Evolutionary conservation across 2,113 vertebrate genomes (phyloP), one percentile per base, ranked within the genome.

Genomic region (Brevimyrus niger): DNA sequence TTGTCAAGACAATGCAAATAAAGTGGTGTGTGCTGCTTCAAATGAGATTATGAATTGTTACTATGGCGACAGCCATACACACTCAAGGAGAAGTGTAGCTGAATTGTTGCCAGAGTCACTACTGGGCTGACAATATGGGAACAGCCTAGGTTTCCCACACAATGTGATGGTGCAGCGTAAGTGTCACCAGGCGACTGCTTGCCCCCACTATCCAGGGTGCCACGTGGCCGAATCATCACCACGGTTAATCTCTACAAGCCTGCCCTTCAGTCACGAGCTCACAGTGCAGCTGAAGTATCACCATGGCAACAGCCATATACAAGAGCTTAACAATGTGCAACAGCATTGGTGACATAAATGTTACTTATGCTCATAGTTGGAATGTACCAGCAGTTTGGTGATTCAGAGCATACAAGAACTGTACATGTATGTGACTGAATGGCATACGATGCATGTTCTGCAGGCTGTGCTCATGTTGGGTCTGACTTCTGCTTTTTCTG

Each of bases 11-110:
- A 91, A 90, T 87, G 89, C 92, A 91, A 91, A 92, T 94, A 95
- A 95, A 95, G 93, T 91, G 76, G 91, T 95, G 91, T 94, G n/a
- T 90, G 94, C 93, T 94, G 92, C 91, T 91, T 91, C 92, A 93
- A 88, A 92, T 44, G 47, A 7, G 82, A 11, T 10, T 44, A 23
- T 44, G 82, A 42, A 27, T 84, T 48, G 82, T 42, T n/a, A 84
- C 82, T n/a, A 65, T 65, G n/a, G 58, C 58, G 9, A 65, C 82
- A 44, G 44, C 19, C 17, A 35, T 31, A 13, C 69, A 31, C 10
- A 31, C 1, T 35, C 27, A 5, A 17, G 27, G 27, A 35, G 31
- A 6, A 38, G 31, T 76, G 69, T 76, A 38, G 35, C 69, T 76
- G 31, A 76, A 76, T 38, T 38, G 69, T 76, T 76, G 61, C 61